These are phyloP conservation scores for Clarias pachynema DNA, from an alignment of 2,797 vertebrate species.

Conservation along the genomic window DNA sequence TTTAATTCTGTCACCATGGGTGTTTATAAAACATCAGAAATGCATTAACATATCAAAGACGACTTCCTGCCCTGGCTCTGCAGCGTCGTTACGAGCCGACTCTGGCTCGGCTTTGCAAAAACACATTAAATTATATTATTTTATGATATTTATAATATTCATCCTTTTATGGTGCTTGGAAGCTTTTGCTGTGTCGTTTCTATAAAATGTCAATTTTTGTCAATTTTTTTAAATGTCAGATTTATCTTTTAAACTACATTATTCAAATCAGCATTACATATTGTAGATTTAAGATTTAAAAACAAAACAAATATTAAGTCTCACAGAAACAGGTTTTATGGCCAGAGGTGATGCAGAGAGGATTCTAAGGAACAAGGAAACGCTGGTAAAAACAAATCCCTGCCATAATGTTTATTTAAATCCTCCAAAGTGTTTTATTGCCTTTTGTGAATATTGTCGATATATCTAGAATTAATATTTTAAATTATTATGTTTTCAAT, in stretches of 20 bases:
- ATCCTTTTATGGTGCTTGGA: background rate
- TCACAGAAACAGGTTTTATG: background rate
- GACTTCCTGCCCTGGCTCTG: background rate
- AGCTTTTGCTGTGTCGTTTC: background rate
- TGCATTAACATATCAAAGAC: background rate
- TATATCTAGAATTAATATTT: background rate
- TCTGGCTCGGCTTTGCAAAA: background rate
- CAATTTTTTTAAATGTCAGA: no score
- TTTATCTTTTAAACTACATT: background rate
- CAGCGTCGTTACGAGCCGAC: background rate
- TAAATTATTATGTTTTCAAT: background rate
- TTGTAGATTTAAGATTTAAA: background rate
- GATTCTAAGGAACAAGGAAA: background rate
- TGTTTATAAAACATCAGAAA: background rate
- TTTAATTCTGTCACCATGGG: background rate
- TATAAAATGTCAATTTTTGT: background rate
- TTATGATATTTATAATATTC: no score
- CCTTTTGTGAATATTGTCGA: background rate
- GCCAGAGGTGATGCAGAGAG: background rate
- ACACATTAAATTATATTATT: background rate
- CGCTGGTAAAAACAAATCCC: background rate
- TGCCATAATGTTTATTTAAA: background rate
- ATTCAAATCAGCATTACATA: no score
- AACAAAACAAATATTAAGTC: background rate
- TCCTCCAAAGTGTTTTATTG: background rate